Conservation (phyloP, 2,888 invertebrate genomes). For the Trachelus troglodyta region DNA sequence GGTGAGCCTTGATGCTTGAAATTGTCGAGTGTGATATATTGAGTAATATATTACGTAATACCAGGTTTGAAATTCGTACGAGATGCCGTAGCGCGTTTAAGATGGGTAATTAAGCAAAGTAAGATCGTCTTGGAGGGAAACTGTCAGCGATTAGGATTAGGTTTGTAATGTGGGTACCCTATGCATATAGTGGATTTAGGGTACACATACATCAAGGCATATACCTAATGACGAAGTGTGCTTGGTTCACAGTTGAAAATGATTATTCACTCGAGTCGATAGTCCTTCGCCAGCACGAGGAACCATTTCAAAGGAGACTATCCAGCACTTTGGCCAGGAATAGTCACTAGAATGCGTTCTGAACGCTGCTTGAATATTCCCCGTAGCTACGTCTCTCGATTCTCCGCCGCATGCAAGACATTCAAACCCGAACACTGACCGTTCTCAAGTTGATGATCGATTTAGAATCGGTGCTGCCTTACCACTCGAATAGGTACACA, state of each 20-base stretch:
- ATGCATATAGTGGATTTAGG: background rate
- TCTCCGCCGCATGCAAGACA: background rate
- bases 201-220: background rate
- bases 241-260: background rate
- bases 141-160: background rate
- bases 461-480: conserved; percentile 4
- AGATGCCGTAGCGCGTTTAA: background rate
- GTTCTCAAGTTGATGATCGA: conserved; percentile 7
- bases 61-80: background rate
- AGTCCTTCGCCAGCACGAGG: background rate
- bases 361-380: conserved; percentile 1
- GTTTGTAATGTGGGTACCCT: background rate
- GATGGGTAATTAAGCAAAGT: background rate
- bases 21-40: background rate
- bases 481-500: background rate
- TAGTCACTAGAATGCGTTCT: background rate
- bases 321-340: background rate
- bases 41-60: background rate
- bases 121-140: background rate
- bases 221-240: background rate
- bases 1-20: background rate
- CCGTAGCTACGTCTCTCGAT: background rate
- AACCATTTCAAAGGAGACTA: background rate
- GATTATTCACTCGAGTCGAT: too few species aligned
- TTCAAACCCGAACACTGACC: conserved; percentile 3